Evolutionary conservation across 2,797 vertebrate species (phyloP), one percentile per base, ranked within the genome.

Genomic region (Sebastes kiyomatsui): DNA sequence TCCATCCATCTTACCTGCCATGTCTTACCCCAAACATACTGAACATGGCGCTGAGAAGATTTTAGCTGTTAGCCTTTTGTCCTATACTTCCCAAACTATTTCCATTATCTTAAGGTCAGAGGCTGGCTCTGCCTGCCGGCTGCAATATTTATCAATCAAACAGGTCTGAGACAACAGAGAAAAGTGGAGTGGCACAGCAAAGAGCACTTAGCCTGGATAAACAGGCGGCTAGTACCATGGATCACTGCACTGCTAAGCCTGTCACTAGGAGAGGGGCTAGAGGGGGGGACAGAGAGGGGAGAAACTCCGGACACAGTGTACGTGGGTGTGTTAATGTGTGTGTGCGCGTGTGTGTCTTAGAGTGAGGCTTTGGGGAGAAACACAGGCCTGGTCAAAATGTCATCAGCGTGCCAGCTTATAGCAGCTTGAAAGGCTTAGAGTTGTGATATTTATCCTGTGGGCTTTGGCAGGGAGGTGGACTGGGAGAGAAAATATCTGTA

Each of bases 371-470:
- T 90, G 84, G 92, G 91, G 92, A 90, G 88, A 89, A 94, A 94
- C 90, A 93, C 86, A 94, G 85, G 91, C 86, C 90, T 90, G 94
- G 96, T 95, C 94, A 95, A 94, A 96, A 96, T 96, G 93, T 95
- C 94, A 96, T 94, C 94, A 93, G 87, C 85, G 90, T 93, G 90
- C 93, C 90, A 93, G 94, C 94, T 96, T 94, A 95, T 92, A 94
- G 91, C 92, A 93, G 93, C 94, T 95, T 95, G 93, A 95, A 94
- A 94, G 94, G 94, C 95, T 96, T 95, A 94, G 93, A 96, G 93
- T 94, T 95, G 94, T 94, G 94, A 95, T 95, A 96, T 96, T 95
- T 95, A 94, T 96, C 94, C 94, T 91, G 90, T 94, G 94, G 95
- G 95, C 94, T 95, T 95, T 92, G 91, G 92, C 85, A 87, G 87